Percentiles rank a stretch among this genome's conserved stretches.
phyloP scores from a whole-genome alignment of 2,888 invertebrate species.

The Lagria hirta region DNA sequence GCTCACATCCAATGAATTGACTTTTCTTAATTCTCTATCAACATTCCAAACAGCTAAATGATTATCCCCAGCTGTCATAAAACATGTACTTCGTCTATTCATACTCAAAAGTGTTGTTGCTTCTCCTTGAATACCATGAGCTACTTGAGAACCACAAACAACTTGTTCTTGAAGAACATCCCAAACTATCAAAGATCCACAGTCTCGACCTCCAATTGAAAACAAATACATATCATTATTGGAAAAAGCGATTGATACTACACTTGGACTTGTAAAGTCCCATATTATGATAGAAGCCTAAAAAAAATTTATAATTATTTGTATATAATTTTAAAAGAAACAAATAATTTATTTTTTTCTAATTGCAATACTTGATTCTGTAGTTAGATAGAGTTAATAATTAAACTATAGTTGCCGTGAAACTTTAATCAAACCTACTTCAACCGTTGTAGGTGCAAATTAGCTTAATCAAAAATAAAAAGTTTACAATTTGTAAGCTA shows the following conservation, averaged over 20 bases:
- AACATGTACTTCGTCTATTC: conserved; percentile 65
- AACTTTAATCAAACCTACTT: too few relatives aligned
- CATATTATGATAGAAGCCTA: conserved; percentile 81
- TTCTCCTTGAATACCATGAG: conserved; percentile 49
- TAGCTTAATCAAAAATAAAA: too few relatives aligned
- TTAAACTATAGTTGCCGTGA: too few relatives aligned
- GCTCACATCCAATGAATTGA: conserved; percentile 66
- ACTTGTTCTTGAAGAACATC: conserved; percentile 60
- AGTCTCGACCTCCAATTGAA: conserved; percentile 87
- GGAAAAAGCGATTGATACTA: conserved; percentile 75
- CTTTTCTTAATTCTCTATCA: conserved; percentile 66
- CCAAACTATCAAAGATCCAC: conserved; percentile 85
- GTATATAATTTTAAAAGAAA: too few relatives aligned
- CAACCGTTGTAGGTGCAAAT: too few relatives aligned
- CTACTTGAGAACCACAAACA: conserved; percentile 55
- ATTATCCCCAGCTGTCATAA: conserved; percentile 62
- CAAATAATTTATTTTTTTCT: too few relatives aligned
- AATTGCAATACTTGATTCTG: too few relatives aligned
- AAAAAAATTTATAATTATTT: too few relatives aligned
- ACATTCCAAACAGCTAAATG: conserved; percentile 74
- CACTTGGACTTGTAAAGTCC: conserved; percentile 70
- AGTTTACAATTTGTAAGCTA: too few relatives aligned
- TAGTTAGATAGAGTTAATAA: too few relatives aligned
- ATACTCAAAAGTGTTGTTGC: conserved; percentile 53
- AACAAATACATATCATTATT: conserved; percentile 71